These are phyloP conservation scores for Caenorhabditis briggsae DNA, from an alignment of 1,140 invertebrate species.

Conservation along the genomic window DNA sequence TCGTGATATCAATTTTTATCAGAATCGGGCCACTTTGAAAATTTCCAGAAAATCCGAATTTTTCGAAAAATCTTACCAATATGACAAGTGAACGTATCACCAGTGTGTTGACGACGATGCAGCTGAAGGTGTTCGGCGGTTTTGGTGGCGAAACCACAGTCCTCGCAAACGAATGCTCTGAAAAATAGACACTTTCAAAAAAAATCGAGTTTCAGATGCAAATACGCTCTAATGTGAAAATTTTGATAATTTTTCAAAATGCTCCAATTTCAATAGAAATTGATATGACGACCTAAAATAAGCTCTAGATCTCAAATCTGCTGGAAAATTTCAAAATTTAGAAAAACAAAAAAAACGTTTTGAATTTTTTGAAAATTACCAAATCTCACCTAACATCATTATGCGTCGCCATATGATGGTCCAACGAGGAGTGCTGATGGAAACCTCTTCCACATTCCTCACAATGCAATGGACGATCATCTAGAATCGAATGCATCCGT, in stretches of 20 bases:
- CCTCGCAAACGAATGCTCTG: slow-evolving; percentile 79
- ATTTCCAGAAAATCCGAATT: neutral
- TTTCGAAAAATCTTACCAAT: slow-evolving; percentile 77
- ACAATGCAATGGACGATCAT: slow-evolving; percentile 78
- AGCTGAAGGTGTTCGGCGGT: slow-evolving; percentile 83
- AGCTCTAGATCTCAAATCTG: too few relatives aligned
- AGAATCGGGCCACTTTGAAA: too few relatives aligned
- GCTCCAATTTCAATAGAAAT: too few relatives aligned
- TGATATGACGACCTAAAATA: too few relatives aligned
- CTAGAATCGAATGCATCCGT: slow-evolving; percentile 79
- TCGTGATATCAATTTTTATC: too few relatives aligned
- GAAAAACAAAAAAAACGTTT: too few relatives aligned
- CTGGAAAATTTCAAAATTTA: too few relatives aligned
- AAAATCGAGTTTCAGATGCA: too few relatives aligned
- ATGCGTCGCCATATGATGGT: slow-evolving; percentile 80
- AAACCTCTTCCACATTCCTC: slow-evolving; percentile 80
- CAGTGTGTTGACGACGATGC: slow-evolving; percentile 83
- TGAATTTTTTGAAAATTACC: too few relatives aligned
- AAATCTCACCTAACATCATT: slow-evolving; percentile 39
- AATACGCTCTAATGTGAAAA: too few relatives aligned
- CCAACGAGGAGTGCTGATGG: slow-evolving; percentile 81
- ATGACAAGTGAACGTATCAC: slow-evolving; percentile 82
- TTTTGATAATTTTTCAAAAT: too few relatives aligned
- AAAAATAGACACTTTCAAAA: neutral
- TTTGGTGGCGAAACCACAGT: slow-evolving; percentile 83